Conservation (phyloP, 2,888 invertebrate species). For the Didymodactylos carnosus region DNA sequence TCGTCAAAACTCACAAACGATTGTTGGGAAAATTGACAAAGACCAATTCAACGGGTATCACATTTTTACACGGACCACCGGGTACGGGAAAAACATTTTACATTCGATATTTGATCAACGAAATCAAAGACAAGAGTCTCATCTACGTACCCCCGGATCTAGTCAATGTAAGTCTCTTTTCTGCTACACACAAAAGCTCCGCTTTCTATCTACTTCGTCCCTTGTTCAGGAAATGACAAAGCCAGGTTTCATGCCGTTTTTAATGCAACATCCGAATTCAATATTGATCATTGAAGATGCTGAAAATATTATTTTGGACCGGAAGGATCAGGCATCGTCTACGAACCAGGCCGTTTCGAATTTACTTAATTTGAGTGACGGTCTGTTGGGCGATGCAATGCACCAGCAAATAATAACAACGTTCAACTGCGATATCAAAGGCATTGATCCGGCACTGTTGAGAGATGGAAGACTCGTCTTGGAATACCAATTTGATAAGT, state of each 20-base stretch:
- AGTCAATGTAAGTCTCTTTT: neutral
- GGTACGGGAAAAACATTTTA: neutral
- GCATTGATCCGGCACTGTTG: neutral
- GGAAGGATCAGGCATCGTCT: neutral
- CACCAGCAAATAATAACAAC: neutral
- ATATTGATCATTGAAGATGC: neutral
- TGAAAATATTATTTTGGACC: neutral
- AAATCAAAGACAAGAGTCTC: neutral
- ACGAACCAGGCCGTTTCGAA: neutral
- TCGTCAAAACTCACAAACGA: neutral
- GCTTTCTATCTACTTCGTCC: too few relatives aligned
- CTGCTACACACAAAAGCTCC: too few relatives aligned
- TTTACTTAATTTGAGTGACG: neutral
- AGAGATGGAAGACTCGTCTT: neutral
- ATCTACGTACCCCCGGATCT: neutral
- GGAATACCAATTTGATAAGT: neutral
- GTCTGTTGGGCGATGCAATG: neutral
- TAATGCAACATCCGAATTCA: neutral
- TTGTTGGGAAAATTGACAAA: neutral
- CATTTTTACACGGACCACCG: neutral
- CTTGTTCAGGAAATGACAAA: neutral
- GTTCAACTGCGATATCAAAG: neutral
- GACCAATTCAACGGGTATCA: neutral
- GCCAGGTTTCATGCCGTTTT: neutral
- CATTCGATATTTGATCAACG: neutral